phyloP scores from a whole-genome alignment of 2,113 vertebrate species.

The Sphaerodactylus townsendi region DNA sequence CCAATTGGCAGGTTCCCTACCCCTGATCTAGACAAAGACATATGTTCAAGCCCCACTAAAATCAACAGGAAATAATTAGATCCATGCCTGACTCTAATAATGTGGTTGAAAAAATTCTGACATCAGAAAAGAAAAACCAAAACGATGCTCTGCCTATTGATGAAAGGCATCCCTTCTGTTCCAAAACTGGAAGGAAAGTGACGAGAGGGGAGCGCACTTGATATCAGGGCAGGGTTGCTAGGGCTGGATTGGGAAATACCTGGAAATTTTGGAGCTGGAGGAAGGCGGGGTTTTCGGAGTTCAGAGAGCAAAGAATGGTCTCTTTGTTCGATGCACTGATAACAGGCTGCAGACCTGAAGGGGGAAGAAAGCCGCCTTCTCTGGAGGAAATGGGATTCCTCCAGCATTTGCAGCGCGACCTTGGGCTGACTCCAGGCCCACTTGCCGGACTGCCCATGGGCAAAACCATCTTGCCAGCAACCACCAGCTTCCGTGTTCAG shows the following conservation, averaged over 20 bases:
- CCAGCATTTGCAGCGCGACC: background rate
- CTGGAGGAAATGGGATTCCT: background rate
- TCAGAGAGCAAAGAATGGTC: background rate
- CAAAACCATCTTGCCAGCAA: background rate
- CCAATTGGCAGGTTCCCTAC: too few species aligned
- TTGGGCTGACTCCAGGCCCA: background rate
- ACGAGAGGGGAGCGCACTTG: too few species aligned
- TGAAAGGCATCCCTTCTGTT: too few species aligned
- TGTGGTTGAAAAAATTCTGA: background rate
- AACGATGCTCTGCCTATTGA: background rate
- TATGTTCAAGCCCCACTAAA: background rate
- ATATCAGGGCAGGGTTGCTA: too few species aligned
- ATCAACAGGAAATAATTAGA: background rate
- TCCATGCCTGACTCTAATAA: background rate
- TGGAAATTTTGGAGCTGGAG: too few species aligned
- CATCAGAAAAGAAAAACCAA: too few species aligned
- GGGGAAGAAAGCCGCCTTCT: background rate
- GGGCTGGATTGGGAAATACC: too few species aligned
- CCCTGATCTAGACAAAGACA: too few species aligned
- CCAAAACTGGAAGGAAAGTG: background rate
- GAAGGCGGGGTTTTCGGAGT: too few species aligned
- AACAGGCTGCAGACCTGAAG: conserved; percentile 4
- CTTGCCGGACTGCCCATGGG: background rate
- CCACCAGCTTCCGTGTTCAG: conserved; percentile 1
- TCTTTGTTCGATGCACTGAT: background rate